Evolutionary conservation across 1,140 invertebrate genomes (phyloP).

Genomic region (Heliconius hermathena): DNA sequence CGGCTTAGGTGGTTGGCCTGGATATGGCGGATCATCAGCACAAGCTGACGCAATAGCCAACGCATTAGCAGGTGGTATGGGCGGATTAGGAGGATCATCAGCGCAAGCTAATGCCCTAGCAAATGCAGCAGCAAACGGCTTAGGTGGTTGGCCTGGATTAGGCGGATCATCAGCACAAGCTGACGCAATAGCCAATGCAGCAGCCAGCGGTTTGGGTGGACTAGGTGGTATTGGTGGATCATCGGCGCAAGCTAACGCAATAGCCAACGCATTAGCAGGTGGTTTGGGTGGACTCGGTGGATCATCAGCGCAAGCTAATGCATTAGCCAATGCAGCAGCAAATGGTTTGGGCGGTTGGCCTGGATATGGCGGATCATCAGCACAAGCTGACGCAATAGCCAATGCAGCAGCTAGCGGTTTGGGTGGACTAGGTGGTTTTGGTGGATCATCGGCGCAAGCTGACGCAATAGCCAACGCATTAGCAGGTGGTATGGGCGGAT

Average conservation of each 20-base stretch:
- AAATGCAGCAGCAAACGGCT: constrained; percentile 18
- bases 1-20: constrained; percentile 18
- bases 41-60: constrained; percentile 37
- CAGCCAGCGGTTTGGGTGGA: constrained; percentile 16
- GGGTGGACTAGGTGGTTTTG: constrained; percentile 22
- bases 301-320: constrained; percentile 32
- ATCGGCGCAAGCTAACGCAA: constrained; percentile 32
- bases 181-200: constrained; percentile 34
- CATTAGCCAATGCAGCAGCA: constrained; percentile 32
- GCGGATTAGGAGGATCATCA: constrained; percentile 15
- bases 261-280: constrained; percentile 24
- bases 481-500: constrained; percentile 7
- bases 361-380: constrained; percentile 24
- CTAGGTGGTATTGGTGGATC: constrained; percentile 20
- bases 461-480: constrained; percentile 33
- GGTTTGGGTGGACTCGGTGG: constrained; percentile 9
- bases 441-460: constrained; percentile 24
- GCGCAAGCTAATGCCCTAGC: constrained; percentile 37
- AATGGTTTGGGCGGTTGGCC: constrained; percentile 1
- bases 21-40: constrained; percentile 30
- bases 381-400: constrained; percentile 37
- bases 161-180: constrained; percentile 34
- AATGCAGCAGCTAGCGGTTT: constrained; percentile 18
- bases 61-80: constrained; percentile 10
- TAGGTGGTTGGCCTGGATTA: constrained; percentile 20